A percentile compares a stretch with the other conserved stretches of the same genome.
Conservation (phyloP, 2,888 invertebrate species). For the Diaprepes abbreviatus region DNA sequence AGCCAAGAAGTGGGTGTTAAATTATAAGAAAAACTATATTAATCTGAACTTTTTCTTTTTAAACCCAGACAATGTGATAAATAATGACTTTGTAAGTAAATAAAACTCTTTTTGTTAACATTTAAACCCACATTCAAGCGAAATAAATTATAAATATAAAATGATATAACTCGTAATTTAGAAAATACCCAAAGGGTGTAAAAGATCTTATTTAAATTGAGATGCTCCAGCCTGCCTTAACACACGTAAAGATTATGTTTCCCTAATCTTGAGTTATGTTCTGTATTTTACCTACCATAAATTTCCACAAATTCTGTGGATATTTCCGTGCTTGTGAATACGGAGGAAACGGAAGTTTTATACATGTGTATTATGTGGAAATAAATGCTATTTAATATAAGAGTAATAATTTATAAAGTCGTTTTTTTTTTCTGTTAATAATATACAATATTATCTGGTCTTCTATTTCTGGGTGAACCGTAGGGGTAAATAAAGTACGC, state of each 20-base stretch:
- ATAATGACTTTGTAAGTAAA: too few species aligned
- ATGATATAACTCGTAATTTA: constrained; percentile 2
- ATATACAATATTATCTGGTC: too few species aligned
- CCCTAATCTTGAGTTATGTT: constrained; percentile 46
- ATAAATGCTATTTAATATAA: constrained; percentile 1
- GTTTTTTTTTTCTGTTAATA: too few species aligned
- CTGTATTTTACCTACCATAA: constrained; percentile 43
- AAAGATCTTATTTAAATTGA: constrained; percentile 43
- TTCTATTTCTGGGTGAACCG: too few species aligned
- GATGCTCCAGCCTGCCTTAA: constrained; percentile 42
- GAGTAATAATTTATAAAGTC: too few species aligned
- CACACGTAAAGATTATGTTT: constrained; percentile 48
- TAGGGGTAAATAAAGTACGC: too few species aligned
- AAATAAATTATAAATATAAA: constrained; percentile 1
- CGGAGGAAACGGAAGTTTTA: constrained; percentile 22
- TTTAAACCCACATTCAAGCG: neutral
- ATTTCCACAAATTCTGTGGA: constrained; percentile 34
- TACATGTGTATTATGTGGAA: constrained; percentile 15
- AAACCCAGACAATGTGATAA: too few species aligned
- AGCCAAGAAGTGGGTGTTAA: too few species aligned
- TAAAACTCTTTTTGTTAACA: neutral
- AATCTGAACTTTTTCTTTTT: too few species aligned
- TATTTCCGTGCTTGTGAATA: constrained; percentile 36
- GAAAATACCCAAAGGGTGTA: constrained; percentile 33
- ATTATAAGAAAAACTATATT: too few species aligned